Percentiles rank a stretch among this genome's conserved stretches.
phyloP scores from a whole-genome alignment of 2,797 vertebrate genomes.

The Bradypodion pumilum region DNA sequence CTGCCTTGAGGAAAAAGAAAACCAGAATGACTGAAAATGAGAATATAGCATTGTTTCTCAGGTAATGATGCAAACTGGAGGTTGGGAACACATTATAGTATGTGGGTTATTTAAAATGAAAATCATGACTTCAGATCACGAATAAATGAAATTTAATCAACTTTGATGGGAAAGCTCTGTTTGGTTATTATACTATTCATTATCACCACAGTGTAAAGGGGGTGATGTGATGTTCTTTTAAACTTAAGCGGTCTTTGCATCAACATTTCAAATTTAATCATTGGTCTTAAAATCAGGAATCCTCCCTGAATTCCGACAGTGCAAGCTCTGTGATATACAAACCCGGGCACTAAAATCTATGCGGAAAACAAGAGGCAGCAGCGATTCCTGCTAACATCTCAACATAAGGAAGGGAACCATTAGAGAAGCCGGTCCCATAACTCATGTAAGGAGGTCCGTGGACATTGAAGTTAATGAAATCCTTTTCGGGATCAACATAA shows the following conservation, averaged over 20 bases:
- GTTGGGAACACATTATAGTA: conserved; percentile 7
- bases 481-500: neutral
- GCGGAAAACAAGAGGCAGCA: neutral
- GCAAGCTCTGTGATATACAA: conserved; percentile 60
- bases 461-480: neutral
- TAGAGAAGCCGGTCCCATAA: no score
- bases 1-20: neutral
- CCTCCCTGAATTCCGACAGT: conserved; percentile 17
- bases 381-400: neutral
- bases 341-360: conserved; percentile 41
- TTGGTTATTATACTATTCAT: neutral
- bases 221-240: conserved; percentile 2
- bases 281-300: conserved; percentile 50
- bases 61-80: neutral
- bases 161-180: neutral
- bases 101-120: conserved; percentile 16
- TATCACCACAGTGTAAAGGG: conserved; percentile 41
- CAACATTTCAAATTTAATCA: conserved; percentile 54
- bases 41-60: conserved; percentile 8
- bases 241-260: conserved; percentile 43
- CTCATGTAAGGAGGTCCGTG: neutral
- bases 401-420: neutral
- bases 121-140: conserved; percentile 7
- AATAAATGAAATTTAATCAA: conserved; percentile 16
- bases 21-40: neutral